Base-by-base conservation (phyloP, 2,797 vertebrate species). In the Threskiornis aethiopicus region DNA sequence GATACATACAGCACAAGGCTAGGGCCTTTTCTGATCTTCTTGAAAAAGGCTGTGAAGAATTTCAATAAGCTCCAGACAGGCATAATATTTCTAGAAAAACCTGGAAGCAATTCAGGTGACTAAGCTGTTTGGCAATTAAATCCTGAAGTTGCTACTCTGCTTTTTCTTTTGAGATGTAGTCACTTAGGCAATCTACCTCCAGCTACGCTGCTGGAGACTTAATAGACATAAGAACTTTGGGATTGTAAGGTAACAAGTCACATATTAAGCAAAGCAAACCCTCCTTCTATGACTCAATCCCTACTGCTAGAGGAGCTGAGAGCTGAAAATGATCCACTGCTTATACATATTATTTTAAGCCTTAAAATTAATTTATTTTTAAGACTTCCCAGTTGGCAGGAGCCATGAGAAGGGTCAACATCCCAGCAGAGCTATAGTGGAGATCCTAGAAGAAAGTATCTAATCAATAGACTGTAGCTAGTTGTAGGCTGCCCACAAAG, bases 71-170 rank as follows among this genome's bases (percentile, higher is more conserved):
- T 93, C 54, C 29, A 33, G 55, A 67, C 6, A 87, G 70, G 54
- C 39, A 69, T 1, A 75, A 41, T 73, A 66, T 72, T 94, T 89
- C 67, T 57, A 87, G 51, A 49, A 87, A 77, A 92, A 57, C 39
- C 2, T 84, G 72, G 89, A 92, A 96, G 49, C 58, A 80, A 72
- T 47, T 72, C 79, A 83, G 24, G 72, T 64, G 62, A 89, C 79
- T 59, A 37, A 95, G 77, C 54, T 76, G 54, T 81, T 90, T 76
- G 86, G 84, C 81, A 94, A 76, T 81, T 88, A 88, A 87, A 66
- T 76, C 79, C 62, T 87, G 52, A 82, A 80, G 62, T 47, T 84
- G 33, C 29, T 86, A 49, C 37, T 90, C 62, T 57, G 62, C 72
- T 80, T 54, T 28, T 44, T 64, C 26, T 28, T 78, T 62, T 51